These are phyloP conservation scores for Crotalus helleri DNA, from an alignment of 2,113 vertebrate species.

Conservation along the genomic window DNA sequence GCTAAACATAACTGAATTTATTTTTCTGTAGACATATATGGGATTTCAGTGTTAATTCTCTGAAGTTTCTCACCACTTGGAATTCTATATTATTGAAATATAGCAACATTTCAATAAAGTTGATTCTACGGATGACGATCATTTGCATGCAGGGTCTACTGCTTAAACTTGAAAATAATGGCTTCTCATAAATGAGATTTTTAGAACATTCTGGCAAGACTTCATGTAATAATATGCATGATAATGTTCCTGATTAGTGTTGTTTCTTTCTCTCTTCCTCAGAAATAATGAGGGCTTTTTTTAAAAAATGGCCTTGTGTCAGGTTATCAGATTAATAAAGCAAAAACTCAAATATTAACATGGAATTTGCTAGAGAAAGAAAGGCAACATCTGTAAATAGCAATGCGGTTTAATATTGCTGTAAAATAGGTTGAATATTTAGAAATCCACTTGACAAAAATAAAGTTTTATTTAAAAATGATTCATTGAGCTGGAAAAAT, in stretches of 20 bases:
- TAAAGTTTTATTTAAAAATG: background rate
- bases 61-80: background rate
- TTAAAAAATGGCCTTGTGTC: background rate
- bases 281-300: background rate
- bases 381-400: background rate
- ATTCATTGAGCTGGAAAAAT: background rate
- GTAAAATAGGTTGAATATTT: background rate
- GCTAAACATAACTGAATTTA: background rate
- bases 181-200: background rate
- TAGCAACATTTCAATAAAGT: background rate
- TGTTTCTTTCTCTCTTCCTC: background rate
- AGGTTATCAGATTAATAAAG: background rate
- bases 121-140: background rate
- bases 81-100: background rate
- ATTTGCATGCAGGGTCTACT: background rate
- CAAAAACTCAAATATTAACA: background rate
- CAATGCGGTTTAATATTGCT: background rate
- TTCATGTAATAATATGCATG: background rate
- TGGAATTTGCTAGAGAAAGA: background rate
- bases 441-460: background rate
- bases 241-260: background rate
- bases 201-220: background rate
- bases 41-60: background rate
- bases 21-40: background rate
- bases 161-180: background rate